Evolutionary conservation across 2,113 vertebrate genomes (phyloP).

Genomic region (Poeciliopsis prolifica): DNA sequence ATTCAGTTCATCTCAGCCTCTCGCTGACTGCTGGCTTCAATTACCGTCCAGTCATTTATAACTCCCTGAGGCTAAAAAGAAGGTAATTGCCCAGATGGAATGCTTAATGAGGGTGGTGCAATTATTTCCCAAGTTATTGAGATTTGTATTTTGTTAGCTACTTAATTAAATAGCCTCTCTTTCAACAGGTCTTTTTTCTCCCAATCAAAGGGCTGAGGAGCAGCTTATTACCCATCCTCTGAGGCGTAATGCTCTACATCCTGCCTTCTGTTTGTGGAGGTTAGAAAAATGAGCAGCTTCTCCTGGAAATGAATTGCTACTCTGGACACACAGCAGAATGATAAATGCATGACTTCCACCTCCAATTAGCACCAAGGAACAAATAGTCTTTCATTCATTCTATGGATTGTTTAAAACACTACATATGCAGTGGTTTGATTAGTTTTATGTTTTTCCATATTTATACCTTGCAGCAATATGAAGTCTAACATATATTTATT

Average conservation of each 20-base stretch:
- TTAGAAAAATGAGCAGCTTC: slow-evolving; percentile 8
- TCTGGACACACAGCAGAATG: slow-evolving; percentile 8
- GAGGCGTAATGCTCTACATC: background rate
- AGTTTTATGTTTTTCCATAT: background rate
- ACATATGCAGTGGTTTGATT: background rate
- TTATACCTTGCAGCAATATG: background rate
- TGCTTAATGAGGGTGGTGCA: slow-evolving; percentile 78
- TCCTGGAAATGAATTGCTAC: background rate
- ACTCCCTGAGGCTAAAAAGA: slow-evolving; percentile 64
- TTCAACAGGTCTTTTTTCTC: slow-evolving; percentile 59
- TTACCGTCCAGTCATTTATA: slow-evolving; percentile 77
- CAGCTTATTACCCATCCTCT: slow-evolving; percentile 27
- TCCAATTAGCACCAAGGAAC: slow-evolving; percentile 15
- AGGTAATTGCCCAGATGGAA: slow-evolving; percentile 76
- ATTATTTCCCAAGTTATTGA: slow-evolving; percentile 75
- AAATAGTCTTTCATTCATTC: background rate
- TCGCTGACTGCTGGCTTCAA: slow-evolving; percentile 72
- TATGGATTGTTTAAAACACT: background rate
- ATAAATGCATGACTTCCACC: slow-evolving; percentile 21
- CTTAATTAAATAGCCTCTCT: slow-evolving; percentile 71
- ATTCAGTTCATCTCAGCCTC: slow-evolving; percentile 74
- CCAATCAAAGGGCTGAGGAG: slow-evolving; percentile 31
- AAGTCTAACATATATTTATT: too few species aligned
- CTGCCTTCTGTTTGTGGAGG: slow-evolving; percentile 10
- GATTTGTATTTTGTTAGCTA: slow-evolving; percentile 78